Evolutionary conservation across 2,888 invertebrate genomes (phyloP).

Genomic region (Coleophora flavipennella): DNA sequence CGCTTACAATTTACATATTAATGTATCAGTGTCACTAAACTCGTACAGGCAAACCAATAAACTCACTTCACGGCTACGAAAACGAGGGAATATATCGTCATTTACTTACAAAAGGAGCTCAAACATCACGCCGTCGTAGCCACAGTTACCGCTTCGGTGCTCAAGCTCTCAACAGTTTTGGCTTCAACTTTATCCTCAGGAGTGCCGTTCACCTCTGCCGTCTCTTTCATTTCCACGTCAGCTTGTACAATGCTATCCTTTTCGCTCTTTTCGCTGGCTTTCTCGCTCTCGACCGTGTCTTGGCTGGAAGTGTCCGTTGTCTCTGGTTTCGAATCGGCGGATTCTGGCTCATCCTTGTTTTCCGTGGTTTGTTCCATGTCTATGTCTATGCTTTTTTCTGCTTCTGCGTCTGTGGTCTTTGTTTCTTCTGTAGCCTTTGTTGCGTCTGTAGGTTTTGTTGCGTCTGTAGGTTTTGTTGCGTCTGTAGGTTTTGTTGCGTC

Average conservation of each 20-base stretch:
- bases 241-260: constrained; percentile 6
- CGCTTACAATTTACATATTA: too few relatives aligned
- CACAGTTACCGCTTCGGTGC: constrained; percentile 13
- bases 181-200: constrained; percentile 21
- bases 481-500: constrained; percentile 1
- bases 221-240: constrained; percentile 24
- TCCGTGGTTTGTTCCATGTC: constrained; percentile 12
- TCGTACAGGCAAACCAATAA: too few relatives aligned
- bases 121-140: constrained; percentile 48
- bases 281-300: constrained; percentile 25
- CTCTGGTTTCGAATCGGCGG: constrained; percentile 33
- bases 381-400: constrained; percentile 13
- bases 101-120: constrained; percentile 10
- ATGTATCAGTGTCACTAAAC: neutral
- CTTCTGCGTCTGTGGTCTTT: neutral
- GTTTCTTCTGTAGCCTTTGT: too few relatives aligned
- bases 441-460: too few relatives aligned
- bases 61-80: too few relatives aligned
- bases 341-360: constrained; percentile 20
- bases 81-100: neutral
- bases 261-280: constrained; percentile 11
- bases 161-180: constrained; percentile 17
- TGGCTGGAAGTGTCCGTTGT: constrained; percentile 50
- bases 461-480: too few relatives aligned
- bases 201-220: constrained; percentile 35